Evolutionary conservation across 2,797 vertebrate species (phyloP).

Genomic region (Lacerta viridis): DNA sequence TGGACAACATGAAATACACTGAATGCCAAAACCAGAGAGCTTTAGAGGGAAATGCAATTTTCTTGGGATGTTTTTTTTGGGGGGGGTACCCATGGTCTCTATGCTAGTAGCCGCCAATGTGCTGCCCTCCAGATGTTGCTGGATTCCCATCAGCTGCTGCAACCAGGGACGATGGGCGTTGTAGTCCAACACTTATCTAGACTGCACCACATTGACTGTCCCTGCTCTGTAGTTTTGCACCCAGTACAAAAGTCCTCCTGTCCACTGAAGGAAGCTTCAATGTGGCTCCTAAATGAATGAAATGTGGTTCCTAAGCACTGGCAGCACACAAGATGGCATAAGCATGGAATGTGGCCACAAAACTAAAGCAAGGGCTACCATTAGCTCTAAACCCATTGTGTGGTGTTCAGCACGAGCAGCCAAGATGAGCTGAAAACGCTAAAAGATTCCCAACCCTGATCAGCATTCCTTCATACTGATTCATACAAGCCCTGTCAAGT

Average conservation of each 20-base stretch:
- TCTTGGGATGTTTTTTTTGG: too few relatives aligned
- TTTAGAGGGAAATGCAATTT: not conserved
- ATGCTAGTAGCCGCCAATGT: too few relatives aligned
- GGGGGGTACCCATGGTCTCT: too few relatives aligned
- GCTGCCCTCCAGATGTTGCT: too few relatives aligned
- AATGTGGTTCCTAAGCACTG: not conserved
- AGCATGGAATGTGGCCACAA: not conserved
- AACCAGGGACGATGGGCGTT: too few relatives aligned
- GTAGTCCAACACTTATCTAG: too few relatives aligned
- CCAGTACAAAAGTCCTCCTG: not conserved
- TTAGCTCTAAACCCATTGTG: not conserved
- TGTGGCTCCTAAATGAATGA: not conserved
- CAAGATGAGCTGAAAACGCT: not conserved
- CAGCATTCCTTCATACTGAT: not conserved
- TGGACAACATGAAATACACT: not conserved
- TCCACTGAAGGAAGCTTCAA: not conserved
- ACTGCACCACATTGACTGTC: not conserved
- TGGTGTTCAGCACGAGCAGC: not conserved
- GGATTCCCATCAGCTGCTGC: too few relatives aligned
- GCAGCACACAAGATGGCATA: not conserved
- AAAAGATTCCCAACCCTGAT: not conserved
- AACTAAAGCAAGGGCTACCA: not conserved
- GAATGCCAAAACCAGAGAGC: not conserved
- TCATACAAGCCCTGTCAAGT: not conserved
- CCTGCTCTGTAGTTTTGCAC: not conserved